Conservation (phyloP, 2,113 vertebrate species). For the Vireo altiloquus region DNA sequence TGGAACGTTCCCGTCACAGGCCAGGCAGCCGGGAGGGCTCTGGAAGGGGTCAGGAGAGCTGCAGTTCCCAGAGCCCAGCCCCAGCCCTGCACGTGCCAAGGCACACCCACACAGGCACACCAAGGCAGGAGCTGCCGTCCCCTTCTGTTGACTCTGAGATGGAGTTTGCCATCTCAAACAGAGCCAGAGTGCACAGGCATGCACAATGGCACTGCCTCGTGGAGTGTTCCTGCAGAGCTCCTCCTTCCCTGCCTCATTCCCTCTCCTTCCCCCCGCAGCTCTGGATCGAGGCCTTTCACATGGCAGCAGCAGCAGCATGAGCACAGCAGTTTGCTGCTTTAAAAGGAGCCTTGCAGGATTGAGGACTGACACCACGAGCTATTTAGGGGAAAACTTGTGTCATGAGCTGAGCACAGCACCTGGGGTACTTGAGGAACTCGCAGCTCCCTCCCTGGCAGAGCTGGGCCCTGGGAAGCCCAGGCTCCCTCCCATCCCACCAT, state of each 20-base stretch:
- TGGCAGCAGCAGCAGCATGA: neutral
- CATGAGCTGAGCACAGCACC: neutral
- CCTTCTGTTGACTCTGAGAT: neutral
- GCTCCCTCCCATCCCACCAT: neutral
- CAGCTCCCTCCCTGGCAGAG: neutral
- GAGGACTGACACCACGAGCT: neutral
- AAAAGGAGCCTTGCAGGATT: neutral
- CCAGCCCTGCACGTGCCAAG: neutral
- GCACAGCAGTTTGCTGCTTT: neutral
- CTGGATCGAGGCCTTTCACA: neutral
- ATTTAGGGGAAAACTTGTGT: neutral
- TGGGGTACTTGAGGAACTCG: neutral
- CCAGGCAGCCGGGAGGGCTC: fast-evolving
- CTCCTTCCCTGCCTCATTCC: neutral
- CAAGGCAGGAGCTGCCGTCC: neutral
- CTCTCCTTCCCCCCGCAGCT: neutral
- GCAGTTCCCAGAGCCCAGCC: neutral
- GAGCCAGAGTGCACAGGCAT: neutral
- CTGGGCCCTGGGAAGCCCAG: neutral
- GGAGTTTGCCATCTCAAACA: conserved; percentile 5
- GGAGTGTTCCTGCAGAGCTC: neutral
- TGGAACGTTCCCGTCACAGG: fast-evolving
- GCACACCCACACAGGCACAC: neutral
- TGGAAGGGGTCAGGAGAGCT: neutral
- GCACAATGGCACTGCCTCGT: fast-evolving